Percentiles rank a stretch among this genome's conserved stretches.
These are phyloP conservation scores for Carapus acus DNA, from an alignment of 2,797 vertebrate genomes.

Conservation along the genomic window DNA sequence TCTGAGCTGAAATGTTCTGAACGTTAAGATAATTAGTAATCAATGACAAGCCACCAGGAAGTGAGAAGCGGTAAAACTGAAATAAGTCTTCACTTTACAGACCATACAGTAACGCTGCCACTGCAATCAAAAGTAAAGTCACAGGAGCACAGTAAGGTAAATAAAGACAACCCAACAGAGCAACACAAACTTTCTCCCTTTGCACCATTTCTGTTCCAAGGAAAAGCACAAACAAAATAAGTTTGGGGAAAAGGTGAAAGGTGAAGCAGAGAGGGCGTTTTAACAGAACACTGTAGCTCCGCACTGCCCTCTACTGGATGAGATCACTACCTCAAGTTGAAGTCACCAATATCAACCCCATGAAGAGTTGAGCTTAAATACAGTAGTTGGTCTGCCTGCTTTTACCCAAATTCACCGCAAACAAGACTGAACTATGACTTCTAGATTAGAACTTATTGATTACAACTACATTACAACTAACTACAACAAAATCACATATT, in stretches of 20 bases:
- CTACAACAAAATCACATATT: too few species aligned
- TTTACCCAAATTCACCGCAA: too few species aligned
- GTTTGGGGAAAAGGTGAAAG: slow-evolving; percentile 6
- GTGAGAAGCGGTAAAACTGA: background rate
- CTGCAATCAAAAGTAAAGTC: slow-evolving; percentile 2
- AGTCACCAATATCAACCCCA: too few species aligned
- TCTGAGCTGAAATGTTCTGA: background rate
- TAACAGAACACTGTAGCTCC: slow-evolving; percentile 41
- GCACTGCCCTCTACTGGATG: slow-evolving; percentile 3
- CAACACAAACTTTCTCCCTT: background rate
- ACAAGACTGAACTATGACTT: too few species aligned
- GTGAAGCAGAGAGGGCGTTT: slow-evolving; percentile 21
- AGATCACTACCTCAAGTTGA: too few species aligned
- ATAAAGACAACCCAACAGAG: background rate
- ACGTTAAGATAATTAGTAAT: background rate
- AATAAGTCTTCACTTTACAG: background rate
- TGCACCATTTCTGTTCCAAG: slow-evolving; percentile 17
- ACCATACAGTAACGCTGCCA: background rate
- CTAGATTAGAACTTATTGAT: too few species aligned
- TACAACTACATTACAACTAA: too few species aligned
- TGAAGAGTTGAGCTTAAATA: too few species aligned
- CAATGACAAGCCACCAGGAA: slow-evolving; percentile 11
- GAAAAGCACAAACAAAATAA: slow-evolving; percentile 31
- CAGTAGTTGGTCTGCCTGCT: too few species aligned
- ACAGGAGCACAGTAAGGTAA: background rate